Conservation (phyloP, 2,797 vertebrate genomes). For the Graptemys geographica region DNA sequence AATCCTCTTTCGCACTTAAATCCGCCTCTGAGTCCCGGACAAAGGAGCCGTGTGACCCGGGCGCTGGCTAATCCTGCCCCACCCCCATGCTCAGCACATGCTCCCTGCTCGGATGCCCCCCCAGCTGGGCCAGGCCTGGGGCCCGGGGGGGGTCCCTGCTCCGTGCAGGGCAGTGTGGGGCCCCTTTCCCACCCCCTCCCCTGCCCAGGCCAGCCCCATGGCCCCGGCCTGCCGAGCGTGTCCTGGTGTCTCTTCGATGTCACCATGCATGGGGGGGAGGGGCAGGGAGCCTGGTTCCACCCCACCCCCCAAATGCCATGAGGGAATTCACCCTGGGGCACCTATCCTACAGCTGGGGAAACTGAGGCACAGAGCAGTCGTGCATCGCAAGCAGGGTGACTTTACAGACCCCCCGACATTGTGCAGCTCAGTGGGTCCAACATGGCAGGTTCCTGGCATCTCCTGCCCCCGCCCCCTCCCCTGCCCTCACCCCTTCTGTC, state of each 20-base stretch:
- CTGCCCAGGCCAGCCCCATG: neutral
- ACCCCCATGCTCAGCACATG: neutral
- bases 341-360: neutral
- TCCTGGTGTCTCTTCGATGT: neutral
- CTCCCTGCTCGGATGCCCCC: neutral
- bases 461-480: too few relatives aligned
- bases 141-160: neutral
- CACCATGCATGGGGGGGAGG: neutral
- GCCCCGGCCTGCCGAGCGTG: too few relatives aligned
- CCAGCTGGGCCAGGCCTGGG: neutral
- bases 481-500: too few relatives aligned
- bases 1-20: constrained; percentile 28
- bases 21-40: neutral
- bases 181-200: neutral
- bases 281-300: neutral
- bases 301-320: too few relatives aligned
- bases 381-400: neutral
- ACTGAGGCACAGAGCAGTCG: neutral
- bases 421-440: too few relatives aligned
- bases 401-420: too few relatives aligned
- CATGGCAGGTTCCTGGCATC: too few relatives aligned
- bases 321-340: too few relatives aligned
- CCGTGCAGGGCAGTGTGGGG: neutral
- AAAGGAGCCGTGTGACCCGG: neutral
- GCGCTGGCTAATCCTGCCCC: neutral